These are phyloP conservation scores for Galaxea fascicularis DNA, from an alignment of 92 coral and sea anemone genomes.

Conservation along the genomic window DNA sequence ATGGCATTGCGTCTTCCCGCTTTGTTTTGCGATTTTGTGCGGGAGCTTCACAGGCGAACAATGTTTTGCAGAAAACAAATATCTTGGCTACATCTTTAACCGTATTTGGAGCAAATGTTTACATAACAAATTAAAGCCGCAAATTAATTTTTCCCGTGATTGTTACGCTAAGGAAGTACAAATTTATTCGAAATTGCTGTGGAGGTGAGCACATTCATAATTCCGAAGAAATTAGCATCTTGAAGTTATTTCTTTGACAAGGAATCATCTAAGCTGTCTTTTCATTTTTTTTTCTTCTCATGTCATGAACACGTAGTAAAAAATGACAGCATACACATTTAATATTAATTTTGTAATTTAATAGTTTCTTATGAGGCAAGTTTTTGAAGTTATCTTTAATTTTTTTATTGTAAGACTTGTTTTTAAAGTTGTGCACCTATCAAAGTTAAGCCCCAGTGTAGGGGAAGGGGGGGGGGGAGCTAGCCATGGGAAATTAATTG, in stretches of 20 bases:
- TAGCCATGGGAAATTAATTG: no score
- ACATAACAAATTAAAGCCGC: conserved; percentile 3
- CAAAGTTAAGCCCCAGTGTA: no score
- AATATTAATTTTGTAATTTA: no score
- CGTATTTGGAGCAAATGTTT: conserved; percentile 14
- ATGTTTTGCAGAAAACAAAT: not conserved
- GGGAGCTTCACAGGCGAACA: not conserved
- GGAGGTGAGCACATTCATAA: not conserved
- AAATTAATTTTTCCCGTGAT: not conserved
- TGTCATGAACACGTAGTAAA: not conserved
- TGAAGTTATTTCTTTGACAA: not conserved
- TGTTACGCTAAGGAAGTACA: not conserved
- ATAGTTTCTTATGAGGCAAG: no score
- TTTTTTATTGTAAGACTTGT: no score
- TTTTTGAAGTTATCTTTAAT: no score
- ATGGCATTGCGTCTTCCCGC: not conserved
- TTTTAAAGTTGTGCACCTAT: no score
- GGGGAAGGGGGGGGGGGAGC: no score
- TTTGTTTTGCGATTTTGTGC: not conserved
- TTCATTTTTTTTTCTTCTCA: not conserved
- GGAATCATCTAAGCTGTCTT: not conserved
- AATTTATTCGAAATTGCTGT: not conserved
- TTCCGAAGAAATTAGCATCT: not conserved
- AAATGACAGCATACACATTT: not conserved
- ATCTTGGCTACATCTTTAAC: not conserved